phyloP scores from a whole-genome alignment of 2,797 vertebrate genomes.

The Cirrhinus molitorella region DNA sequence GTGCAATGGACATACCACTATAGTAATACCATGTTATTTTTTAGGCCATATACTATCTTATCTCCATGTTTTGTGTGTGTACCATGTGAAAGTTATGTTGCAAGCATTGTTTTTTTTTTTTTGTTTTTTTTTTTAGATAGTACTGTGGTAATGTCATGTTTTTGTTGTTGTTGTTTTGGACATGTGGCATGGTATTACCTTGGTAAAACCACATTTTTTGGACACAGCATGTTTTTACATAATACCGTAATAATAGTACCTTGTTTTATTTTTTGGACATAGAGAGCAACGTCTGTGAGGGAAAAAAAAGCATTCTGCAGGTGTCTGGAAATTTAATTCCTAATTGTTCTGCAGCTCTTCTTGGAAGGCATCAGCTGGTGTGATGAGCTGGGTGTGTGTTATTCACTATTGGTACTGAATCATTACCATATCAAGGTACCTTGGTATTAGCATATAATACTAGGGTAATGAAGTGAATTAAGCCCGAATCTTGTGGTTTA shows the following conservation, averaged over 20 bases:
- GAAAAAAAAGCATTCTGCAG: not conserved
- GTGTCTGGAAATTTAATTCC: not conserved
- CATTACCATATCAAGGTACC: constrained; percentile 24
- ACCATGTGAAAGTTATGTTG: not conserved
- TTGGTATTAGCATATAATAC: not conserved
- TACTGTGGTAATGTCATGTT: not conserved
- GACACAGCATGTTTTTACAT: not conserved
- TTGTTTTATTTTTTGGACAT: not conserved
- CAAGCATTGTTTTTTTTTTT: too few species aligned
- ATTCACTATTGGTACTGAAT: not conserved
- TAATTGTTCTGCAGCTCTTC: not conserved
- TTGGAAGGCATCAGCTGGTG: not conserved
- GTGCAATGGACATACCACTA: not conserved
- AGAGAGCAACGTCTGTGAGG: not conserved
- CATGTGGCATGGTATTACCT: too few species aligned
- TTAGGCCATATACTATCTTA: not conserved
- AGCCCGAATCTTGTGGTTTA: not conserved
- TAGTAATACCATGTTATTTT: not conserved
- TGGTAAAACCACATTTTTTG: not conserved
- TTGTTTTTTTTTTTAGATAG: too few species aligned
- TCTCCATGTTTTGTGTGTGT: not conserved
- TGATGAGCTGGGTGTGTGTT: constrained; percentile 12
- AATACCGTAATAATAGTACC: not conserved
- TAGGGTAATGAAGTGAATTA: constrained; percentile 5
- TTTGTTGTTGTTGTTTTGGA: not conserved